phyloP scores from a whole-genome alignment of 2,888 invertebrate genomes.

The Limnephilus marmoratus region DNA sequence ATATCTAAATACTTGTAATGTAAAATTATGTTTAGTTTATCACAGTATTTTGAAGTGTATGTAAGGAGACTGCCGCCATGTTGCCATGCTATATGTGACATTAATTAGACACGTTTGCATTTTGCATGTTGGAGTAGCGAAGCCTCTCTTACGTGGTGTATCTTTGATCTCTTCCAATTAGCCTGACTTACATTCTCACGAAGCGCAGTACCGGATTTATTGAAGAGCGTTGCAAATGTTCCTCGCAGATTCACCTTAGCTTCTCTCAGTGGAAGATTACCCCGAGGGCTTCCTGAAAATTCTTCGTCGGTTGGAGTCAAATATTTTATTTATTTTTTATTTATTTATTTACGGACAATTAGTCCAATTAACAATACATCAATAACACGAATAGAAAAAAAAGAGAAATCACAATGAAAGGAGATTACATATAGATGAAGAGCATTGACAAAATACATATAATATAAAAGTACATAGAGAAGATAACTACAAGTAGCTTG shows the following conservation, averaged over 20 bases:
- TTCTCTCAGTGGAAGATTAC: not conserved
- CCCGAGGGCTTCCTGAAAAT: not conserved
- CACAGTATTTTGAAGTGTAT: not conserved
- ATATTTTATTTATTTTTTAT: too few relatives aligned
- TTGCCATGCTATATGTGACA: not conserved
- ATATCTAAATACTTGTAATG: not conserved
- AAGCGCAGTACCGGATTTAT: not conserved
- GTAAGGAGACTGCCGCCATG: not conserved
- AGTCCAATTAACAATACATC: too few relatives aligned
- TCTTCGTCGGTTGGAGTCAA: not conserved
- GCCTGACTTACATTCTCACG: constrained; percentile 18
- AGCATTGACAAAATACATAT: too few relatives aligned
- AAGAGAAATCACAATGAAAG: too few relatives aligned
- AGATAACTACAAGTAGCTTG: too few relatives aligned
- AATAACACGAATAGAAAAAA: too few relatives aligned
- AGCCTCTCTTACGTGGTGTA: constrained; percentile 14
- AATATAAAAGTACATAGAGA: too few relatives aligned
- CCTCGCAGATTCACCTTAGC: not conserved
- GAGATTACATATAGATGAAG: too few relatives aligned
- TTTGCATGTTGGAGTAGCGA: not conserved
- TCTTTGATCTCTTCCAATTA: constrained; percentile 47
- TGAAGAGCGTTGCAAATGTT: not conserved
- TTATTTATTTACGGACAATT: too few relatives aligned
- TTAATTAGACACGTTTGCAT: constrained; percentile 41
- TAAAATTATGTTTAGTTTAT: not conserved